Evolutionary conservation across 1,140 invertebrate species (phyloP).

Genomic region (Leptinotarsa lineolata): DNA sequence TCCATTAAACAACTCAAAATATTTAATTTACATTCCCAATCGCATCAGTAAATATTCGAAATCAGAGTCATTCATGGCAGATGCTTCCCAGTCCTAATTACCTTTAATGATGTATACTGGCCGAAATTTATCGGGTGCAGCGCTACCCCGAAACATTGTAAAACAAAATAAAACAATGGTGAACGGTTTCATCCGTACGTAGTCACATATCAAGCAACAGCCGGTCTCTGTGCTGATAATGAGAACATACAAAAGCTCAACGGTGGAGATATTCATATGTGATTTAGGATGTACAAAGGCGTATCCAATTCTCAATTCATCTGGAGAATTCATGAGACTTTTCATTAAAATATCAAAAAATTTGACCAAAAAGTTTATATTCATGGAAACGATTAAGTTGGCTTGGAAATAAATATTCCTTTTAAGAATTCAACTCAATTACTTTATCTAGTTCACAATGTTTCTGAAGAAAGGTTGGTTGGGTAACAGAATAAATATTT

Average conservation of each 20-base stretch:
- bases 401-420: too few species aligned
- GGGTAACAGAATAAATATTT: too few species aligned
- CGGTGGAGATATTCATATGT: conserved; percentile 21
- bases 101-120: conserved; percentile 28
- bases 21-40: conserved; percentile 22
- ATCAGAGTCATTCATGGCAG: conserved; percentile 26
- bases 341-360: too few species aligned
- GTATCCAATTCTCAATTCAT: background rate
- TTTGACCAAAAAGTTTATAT: too few species aligned
- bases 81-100: conserved; percentile 27
- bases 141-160: conserved; percentile 16
- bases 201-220: conserved; percentile 30
- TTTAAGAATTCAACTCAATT: too few species aligned
- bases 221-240: conserved; percentile 22
- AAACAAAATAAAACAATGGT: conserved; percentile 26
- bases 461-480: too few species aligned
- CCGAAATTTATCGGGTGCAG: conserved; percentile 25
- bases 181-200: conserved; percentile 24
- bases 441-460: too few species aligned
- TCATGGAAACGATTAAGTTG: too few species aligned
- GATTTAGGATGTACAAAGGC: conserved; percentile 15
- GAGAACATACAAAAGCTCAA: conserved; percentile 19
- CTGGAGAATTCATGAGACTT: too few species aligned
- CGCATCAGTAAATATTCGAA: conserved; percentile 25
- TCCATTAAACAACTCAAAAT: conserved; percentile 14